A percentile compares a stretch with the other conserved stretches of the same genome.
Evolutionary conservation across 1,140 invertebrate species (phyloP).

Genomic region (Aphis craccivora): DNA sequence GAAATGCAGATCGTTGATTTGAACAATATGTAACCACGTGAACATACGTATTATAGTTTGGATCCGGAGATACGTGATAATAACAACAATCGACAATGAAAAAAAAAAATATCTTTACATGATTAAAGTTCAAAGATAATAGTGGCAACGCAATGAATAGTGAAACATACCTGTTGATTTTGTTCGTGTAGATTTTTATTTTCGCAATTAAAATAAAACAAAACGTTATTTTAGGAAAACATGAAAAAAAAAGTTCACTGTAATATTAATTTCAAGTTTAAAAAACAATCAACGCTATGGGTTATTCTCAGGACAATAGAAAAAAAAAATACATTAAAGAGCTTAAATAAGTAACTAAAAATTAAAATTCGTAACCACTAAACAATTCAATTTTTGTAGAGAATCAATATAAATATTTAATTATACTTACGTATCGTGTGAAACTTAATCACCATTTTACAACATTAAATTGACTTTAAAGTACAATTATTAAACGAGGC

Average conservation of each 20-base stretch:
- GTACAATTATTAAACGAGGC: background rate
- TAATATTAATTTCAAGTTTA: background rate
- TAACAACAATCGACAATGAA: background rate
- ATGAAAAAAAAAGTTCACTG: background rate
- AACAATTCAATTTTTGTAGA: background rate
- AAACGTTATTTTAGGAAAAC: background rate
- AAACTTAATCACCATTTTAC: background rate
- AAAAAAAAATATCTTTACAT: background rate
- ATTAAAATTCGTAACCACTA: background rate
- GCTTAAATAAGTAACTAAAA: background rate
- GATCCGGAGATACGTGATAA: background rate
- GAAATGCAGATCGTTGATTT: background rate
- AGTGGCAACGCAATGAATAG: background rate
- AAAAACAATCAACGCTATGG: background rate
- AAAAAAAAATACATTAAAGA: background rate
- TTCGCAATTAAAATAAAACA: background rate
- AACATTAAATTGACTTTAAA: background rate
- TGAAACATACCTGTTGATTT: background rate
- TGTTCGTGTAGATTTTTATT: background rate
- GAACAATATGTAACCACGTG: background rate
- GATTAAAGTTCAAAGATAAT: background rate
- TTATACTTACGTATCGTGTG: background rate
- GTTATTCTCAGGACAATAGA: background rate
- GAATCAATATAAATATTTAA: background rate
- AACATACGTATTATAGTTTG: background rate